Base-by-base conservation (phyloP, 2,888 invertebrate species). In the Ormyrus nitidulus region DNA sequence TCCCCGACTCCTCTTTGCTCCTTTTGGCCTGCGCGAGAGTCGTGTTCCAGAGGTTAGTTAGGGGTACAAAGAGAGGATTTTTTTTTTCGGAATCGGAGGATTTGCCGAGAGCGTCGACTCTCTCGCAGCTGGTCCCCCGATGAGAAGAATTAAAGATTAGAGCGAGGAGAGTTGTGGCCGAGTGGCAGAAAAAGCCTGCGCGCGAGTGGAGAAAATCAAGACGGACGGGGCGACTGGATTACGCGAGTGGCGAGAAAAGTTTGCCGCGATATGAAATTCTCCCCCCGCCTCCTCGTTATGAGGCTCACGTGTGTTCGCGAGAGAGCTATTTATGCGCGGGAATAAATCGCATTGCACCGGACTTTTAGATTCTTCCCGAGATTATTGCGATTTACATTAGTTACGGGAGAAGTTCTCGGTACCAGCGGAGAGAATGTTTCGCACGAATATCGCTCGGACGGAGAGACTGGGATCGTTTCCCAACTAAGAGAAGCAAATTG, bases 91-190 rank as follows among this genome's bases (percentile, higher is more conserved):
- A 56, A 46, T 51, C 53, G 53, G 44, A 56, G 19, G 58, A 80
- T 71, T 76, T 80, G 71, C 71, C 34, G 77, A 34, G 61, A 13
- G 9, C 51, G 44, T 58, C 46, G 6, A 10, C 68, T 19, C 19
- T 19, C 34, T 34, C 34, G 34, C 34, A 11, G 53, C 11, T 62
- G 11, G 6, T 19, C 0, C 11, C 9, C 4, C 19, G 64, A 51
- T 44, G 51, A 13, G 59, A 72, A 79, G 66, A 80, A 80, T 70
- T 72, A 11, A 56, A 80, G 80, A 80, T 80, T 80, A 76, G 76
- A 75, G 54, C n/a, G 19, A 46, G 49, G 65, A 48, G 62, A 48
- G 34, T 53, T 13, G 44, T 2, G 68, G n/a, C 19, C 19, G n/a
- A 44, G 59, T 11, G 68, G 6, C 19, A 62, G 54, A n/a, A 73